phyloP scores from a whole-genome alignment of 2,113 vertebrate genomes.

The Rousettus leschenaultii region DNA sequence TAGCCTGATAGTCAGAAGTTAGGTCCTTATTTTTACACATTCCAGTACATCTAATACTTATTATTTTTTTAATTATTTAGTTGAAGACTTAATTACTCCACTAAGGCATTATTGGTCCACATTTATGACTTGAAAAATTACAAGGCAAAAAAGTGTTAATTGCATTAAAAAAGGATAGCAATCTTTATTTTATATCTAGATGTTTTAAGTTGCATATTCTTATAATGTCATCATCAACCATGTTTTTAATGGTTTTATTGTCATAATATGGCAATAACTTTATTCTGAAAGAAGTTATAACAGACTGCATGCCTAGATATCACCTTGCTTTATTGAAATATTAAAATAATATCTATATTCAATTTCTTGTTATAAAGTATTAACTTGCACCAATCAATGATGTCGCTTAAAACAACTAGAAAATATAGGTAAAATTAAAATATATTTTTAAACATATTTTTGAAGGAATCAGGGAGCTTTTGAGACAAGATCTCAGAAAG shows the following conservation, averaged over 20 bases:
- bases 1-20: neutral
- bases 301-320: neutral
- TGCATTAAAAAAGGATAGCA: neutral
- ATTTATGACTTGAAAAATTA: neutral
- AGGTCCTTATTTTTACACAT: neutral
- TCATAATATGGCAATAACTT: neutral
- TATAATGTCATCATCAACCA: neutral
- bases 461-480: neutral
- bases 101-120: neutral
- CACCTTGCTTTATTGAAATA: neutral
- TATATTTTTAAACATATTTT: neutral
- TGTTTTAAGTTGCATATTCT: neutral
- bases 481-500: neutral
- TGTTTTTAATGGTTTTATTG: neutral
- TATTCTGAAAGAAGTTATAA: neutral
- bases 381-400: neutral
- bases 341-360: neutral
- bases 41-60: neutral
- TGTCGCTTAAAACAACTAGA: neutral
- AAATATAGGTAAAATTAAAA: neutral
- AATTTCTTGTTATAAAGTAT: neutral
- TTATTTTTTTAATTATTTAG: neutral
- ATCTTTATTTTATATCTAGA: neutral
- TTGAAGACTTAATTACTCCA: neutral
- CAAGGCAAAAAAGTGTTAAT: neutral